phyloP scores from a whole-genome alignment of 2,888 invertebrate species.

The Napeogenes sylphis region DNA sequence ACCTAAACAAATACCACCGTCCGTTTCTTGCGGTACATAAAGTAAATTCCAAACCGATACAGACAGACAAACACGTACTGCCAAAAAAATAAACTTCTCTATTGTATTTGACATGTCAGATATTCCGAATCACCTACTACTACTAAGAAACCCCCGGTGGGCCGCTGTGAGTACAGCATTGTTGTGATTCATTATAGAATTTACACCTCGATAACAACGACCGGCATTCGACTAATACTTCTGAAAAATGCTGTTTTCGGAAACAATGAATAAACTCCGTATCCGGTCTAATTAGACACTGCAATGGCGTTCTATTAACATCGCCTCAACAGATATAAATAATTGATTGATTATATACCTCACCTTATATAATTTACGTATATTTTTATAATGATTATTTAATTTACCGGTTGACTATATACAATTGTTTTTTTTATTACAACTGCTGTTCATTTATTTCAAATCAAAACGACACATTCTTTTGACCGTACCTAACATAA shows the following conservation, averaged over 20 bases:
- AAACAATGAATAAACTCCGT: not conserved
- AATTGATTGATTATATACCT: no score
- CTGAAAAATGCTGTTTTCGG: not conserved
- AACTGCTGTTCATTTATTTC: not conserved
- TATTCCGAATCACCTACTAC: no score
- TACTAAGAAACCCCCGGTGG: constrained; percentile 27
- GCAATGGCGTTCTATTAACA: no score
- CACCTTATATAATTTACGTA: no score
- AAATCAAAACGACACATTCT: not conserved
- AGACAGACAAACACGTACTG: not conserved
- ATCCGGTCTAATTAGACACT: constrained; percentile 5
- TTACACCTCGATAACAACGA: constrained; percentile 56
- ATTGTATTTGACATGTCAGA: constrained; percentile 1
- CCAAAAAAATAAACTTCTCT: not conserved
- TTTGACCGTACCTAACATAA: constrained; percentile 57
- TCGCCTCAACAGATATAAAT: no score
- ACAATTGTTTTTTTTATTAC: not conserved
- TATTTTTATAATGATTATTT: no score
- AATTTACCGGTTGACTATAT: no score
- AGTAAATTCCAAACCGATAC: not conserved
- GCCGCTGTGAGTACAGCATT: constrained; percentile 39
- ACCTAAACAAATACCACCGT: constrained; percentile 53
- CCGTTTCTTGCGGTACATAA: constrained; percentile 3
- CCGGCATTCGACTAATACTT: not conserved
- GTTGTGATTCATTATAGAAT: constrained; percentile 58